These are phyloP conservation scores for Bombus polaris DNA, from an alignment of 1,140 invertebrate genomes.

Conservation along the genomic window DNA sequence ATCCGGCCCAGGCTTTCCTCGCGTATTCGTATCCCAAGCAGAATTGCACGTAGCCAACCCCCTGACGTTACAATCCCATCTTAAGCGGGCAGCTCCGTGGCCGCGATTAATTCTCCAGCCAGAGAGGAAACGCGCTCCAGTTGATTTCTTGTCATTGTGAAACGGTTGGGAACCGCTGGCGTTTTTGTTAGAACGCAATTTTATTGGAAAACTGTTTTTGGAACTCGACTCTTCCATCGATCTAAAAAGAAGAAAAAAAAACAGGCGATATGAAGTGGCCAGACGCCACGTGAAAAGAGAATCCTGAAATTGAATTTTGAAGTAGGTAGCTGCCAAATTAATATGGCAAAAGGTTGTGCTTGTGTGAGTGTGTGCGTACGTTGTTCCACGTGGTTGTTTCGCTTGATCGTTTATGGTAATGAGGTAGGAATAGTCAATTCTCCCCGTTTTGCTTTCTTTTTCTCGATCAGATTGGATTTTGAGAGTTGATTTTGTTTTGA, in stretches of 20 bases:
- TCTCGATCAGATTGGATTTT: background rate
- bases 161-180: background rate
- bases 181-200: background rate
- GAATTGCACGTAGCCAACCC: slow-evolving; percentile 54
- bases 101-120: slow-evolving; percentile 61
- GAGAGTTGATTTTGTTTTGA: background rate
- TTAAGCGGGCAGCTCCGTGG: slow-evolving; percentile 51
- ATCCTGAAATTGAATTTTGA: slow-evolving; percentile 13
- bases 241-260: background rate
- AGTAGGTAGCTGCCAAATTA: background rate
- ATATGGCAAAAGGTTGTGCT: background rate
- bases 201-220: slow-evolving; percentile 21
- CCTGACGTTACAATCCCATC: slow-evolving; percentile 59
- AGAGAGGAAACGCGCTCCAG: no score
- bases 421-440: background rate
- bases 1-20: background rate
- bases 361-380: no score
- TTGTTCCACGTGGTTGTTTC: background rate
- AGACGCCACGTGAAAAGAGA: background rate
- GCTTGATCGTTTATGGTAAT: background rate
- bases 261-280: background rate
- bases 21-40: slow-evolving; percentile 34
- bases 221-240: background rate
- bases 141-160: no score
- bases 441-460: no score